Base-by-base conservation (phyloP, 1,140 invertebrate species). In the Penaeus japonicus region DNA sequence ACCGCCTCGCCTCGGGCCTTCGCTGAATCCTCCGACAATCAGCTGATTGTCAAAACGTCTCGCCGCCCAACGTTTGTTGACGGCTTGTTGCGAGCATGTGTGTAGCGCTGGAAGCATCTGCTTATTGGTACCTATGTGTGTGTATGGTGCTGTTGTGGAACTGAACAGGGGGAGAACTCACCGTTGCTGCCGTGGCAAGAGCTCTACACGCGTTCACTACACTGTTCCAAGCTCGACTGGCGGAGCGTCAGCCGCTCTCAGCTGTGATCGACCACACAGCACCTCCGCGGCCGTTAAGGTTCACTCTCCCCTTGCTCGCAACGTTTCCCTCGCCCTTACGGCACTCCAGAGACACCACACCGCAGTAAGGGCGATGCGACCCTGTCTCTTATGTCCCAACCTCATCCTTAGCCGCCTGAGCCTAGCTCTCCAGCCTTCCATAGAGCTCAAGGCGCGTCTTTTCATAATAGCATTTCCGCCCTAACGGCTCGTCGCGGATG, bases 141-240 rank as follows among this genome's bases (percentile, higher is more conserved):
- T 47, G 39, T 47, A 47, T 5, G 39, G 12, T 47, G 39, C 0
- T 47, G 39, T 47, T 47, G 39, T 47, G 39, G 39, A 47, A 47
- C 5, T 47, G 39, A 47, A 47, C 39, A 47, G 39, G n/a, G n/a
- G 32, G 12, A 73, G 32, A 27, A 73, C 65, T 80, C 53, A 80
- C 78, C 24, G 27, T 54, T 54, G 54, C 20, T 59, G 79, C n/a
- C 4, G 47, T 12, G 47, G 18, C 22, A 27, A 54, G 78, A 80
- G 22, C 39, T 27, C 27, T 4, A 57, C 79, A 57, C 55, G 79
- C 79, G 79, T 55, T 62, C 79, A 82, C 79, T 57, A 59, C 79
- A 82, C 79, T 59, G 39, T 82, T 82, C 79, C 79, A 82, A 81
- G 79, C 79, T 82, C 79, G 79, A 82, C 79, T 82, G 79, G 54